These are phyloP conservation scores for Lanius ludovicianus DNA, from an alignment of 2,113 vertebrate genomes.

Conservation along the genomic window DNA sequence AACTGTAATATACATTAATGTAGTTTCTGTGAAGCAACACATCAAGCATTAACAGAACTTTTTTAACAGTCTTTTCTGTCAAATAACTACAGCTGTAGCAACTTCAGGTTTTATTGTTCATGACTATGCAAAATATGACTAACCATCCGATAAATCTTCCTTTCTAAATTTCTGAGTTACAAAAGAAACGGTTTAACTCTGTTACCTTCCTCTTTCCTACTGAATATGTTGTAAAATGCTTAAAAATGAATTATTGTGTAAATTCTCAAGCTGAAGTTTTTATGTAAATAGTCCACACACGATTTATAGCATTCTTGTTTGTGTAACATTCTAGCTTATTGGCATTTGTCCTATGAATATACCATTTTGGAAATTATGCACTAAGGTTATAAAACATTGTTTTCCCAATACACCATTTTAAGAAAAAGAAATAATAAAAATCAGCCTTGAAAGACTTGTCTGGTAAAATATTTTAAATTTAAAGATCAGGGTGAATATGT, in stretches of 20 bases:
- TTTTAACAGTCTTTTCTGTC: not conserved
- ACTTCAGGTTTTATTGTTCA: slow-evolving; percentile 8
- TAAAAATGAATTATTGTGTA: slow-evolving; percentile 61
- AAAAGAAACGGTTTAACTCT: slow-evolving; percentile 4
- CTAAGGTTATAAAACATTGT: slow-evolving; percentile 56
- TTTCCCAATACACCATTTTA: slow-evolving; percentile 45
- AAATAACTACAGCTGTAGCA: not conserved
- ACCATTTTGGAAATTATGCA: slow-evolving; percentile 65
- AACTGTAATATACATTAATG: not conserved
- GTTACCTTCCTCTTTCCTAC: slow-evolving; percentile 8
- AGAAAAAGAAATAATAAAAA: not conserved
- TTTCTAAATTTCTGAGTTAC: not conserved
- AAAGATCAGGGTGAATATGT: not conserved
- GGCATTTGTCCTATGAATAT: slow-evolving; percentile 73
- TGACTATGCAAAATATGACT: not conserved
- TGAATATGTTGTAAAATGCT: slow-evolving; percentile 37
- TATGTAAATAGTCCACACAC: slow-evolving; percentile 55
- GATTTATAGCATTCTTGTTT: slow-evolving; percentile 73
- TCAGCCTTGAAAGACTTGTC: slow-evolving; percentile 14
- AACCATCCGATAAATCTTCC: not conserved
- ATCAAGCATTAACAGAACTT: not conserved
- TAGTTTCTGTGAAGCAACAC: not conserved
- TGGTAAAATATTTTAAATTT: slow-evolving; percentile 46
- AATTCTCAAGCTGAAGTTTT: slow-evolving; percentile 60
- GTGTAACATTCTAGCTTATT: slow-evolving; percentile 60